Percentiles rank a stretch among this genome's conserved stretches.
Conservation (phyloP, 1,140 invertebrate genomes). For the Zaprionus ghesquierei region DNA sequence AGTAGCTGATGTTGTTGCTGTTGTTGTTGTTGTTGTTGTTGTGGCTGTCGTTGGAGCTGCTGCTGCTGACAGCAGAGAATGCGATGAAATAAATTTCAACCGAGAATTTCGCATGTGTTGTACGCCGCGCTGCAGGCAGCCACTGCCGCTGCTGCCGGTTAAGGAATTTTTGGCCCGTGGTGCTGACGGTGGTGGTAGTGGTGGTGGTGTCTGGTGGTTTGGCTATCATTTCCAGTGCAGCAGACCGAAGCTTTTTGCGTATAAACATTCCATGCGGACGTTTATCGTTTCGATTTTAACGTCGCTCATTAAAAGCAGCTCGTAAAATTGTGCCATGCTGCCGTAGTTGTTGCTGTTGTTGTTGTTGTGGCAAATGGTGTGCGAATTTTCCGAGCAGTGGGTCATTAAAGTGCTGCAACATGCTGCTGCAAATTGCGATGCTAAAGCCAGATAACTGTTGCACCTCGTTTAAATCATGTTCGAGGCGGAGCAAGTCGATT, state of each 20-base stretch:
- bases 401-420: constrained; percentile 24
- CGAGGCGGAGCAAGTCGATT: not conserved
- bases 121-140: constrained; percentile 4
- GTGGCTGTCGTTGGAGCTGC: not conserved
- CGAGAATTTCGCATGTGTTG: constrained; percentile 23
- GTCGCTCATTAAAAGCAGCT: constrained; percentile 39
- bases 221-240: constrained; percentile 25
- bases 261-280: constrained; percentile 18
- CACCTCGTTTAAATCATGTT: not conserved
- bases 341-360: not conserved
- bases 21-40: constrained; percentile 3
- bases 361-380: constrained; percentile 16
- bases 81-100: constrained; percentile 35
- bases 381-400: constrained; percentile 26
- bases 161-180: constrained; percentile 5
- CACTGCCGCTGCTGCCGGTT: not conserved
- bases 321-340: constrained; percentile 22
- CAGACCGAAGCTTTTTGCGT: constrained; percentile 10
- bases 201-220: constrained; percentile 9
- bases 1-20: not conserved
- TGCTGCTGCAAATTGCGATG: constrained; percentile 3
- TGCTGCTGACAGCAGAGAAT: constrained; percentile 30
- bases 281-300: constrained; percentile 42
- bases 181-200: not conserved
- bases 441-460: constrained; percentile 15